These are phyloP conservation scores for Nematopogon swammerdamellus DNA, from an alignment of 2,888 invertebrate genomes.

Conservation along the genomic window DNA sequence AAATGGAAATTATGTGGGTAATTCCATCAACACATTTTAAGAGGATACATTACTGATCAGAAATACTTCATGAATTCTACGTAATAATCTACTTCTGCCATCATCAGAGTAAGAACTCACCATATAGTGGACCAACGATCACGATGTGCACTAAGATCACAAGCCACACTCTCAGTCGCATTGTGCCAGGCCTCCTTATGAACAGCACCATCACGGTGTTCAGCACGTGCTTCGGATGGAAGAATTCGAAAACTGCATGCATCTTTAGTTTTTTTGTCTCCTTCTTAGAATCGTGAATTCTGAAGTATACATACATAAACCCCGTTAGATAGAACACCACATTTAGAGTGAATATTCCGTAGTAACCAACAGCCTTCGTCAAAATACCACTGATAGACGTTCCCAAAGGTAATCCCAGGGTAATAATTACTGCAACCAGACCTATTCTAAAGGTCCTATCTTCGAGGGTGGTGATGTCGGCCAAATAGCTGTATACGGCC, in stretches of 20 bases:
- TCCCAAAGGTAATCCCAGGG: constrained; percentile 47
- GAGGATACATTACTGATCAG: too few relatives aligned
- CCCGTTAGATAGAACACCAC: constrained; percentile 28
- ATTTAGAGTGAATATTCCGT: constrained; percentile 36
- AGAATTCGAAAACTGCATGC: constrained; percentile 17
- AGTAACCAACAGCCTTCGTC: constrained; percentile 41
- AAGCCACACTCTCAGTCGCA: constrained; percentile 27
- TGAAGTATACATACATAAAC: constrained; percentile 30
- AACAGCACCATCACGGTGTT: constrained; percentile 39
- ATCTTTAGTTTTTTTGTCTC: background rate
- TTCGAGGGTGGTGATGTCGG: constrained; percentile 56
- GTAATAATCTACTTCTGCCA: too few relatives aligned
- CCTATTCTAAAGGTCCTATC: constrained; percentile 61
- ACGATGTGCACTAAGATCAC: constrained; percentile 38
- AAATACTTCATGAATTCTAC: too few relatives aligned
- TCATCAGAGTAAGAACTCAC: too few relatives aligned
- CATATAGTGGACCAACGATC: constrained; percentile 39
- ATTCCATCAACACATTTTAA: too few relatives aligned
- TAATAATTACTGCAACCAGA: constrained; percentile 51
- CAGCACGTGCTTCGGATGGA: constrained; percentile 34
- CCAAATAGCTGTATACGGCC: constrained; percentile 59
- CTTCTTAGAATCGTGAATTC: constrained; percentile 29
- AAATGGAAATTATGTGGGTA: too few relatives aligned
- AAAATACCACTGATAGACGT: constrained; percentile 49
- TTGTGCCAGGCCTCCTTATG: constrained; percentile 19